Percentiles rank a stretch among this genome's conserved stretches.
Conservation (phyloP, 2,113 vertebrate genomes). For the Thymallus thymallus region DNA sequence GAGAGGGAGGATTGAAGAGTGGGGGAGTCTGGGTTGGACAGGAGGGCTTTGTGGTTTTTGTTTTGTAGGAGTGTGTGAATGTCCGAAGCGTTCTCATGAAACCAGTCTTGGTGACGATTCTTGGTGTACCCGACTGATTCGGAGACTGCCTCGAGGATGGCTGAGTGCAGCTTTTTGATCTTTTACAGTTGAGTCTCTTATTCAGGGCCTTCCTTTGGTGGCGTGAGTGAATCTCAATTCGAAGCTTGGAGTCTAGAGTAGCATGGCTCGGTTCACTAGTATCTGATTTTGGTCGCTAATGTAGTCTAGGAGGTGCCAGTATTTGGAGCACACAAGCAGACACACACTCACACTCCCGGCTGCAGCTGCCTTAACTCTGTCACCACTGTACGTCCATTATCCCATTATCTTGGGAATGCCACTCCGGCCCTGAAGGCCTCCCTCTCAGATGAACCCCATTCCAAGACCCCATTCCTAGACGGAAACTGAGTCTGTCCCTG, state of each 20-base stretch:
- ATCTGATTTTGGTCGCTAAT: neutral
- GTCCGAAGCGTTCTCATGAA: neutral
- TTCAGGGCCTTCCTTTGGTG: no score
- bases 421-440: neutral
- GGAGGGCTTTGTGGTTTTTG: no score
- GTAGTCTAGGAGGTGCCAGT: neutral
- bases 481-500: neutral
- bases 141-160: no score
- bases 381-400: slow-evolving; percentile 20
- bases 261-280: neutral
- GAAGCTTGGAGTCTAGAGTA: neutral
- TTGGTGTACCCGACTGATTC: no score
- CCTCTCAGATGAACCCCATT: slow-evolving; percentile 19
- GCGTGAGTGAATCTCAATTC: no score
- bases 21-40: no score
- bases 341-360: slow-evolving; percentile 6
- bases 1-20: no score
- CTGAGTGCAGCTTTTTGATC: no score
- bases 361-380: slow-evolving; percentile 48
- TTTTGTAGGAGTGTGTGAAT: no score
- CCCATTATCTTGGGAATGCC: slow-evolving; percentile 37
- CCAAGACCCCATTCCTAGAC: neutral
- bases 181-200: no score
- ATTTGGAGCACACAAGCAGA: neutral
- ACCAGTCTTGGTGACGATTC: no score